Evolutionary conservation across 2,113 vertebrate species (phyloP), one percentile per base, ranked within the genome.

Genomic region (Salminus brasiliensis): DNA sequence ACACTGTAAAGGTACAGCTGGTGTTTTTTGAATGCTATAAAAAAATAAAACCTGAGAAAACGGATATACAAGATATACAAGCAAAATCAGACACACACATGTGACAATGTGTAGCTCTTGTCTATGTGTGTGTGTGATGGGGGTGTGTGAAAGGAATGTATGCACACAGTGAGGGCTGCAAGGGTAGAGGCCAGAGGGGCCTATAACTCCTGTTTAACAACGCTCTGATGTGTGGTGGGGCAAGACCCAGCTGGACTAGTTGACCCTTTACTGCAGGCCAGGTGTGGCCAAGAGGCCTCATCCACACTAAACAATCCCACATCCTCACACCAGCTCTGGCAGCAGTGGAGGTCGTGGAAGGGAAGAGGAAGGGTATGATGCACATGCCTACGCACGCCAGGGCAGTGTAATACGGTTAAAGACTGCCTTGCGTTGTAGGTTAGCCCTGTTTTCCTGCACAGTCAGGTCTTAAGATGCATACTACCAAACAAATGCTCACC

Each of bases 401-500:
- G n/a, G n/a, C n/a, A n/a, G n/a, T n/a, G n/a, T 45, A 27, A n/a
- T 53, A 8, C 1, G 21, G 47, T 49, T 49, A 18, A 49, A 49
- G 47, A 21, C 5, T 21, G 47, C 11, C 47, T 18, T 49, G 16
- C 18, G 4, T 21, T 69, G 21, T 52, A 21, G n/a, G n/a, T n/a
- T n/a, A n/a, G n/a, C n/a, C n/a, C 25, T 55, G 45, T 47, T 39
- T 39, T 39, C 9, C 4, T 39, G 4, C 36, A 39, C 9, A 5
- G 36, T 39, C 36, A 39, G 36, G 36, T 39, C 36, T 5, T 39
- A 9, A 5, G 36, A 9, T 39, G 4, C 4, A 5, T 4, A 4
- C 36, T 39, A 39, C 9, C 69, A 68, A 57, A 80, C 25, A 74
- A 25, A 13, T 45, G 18, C 88, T 89, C 89, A 99, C 98, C 96